Base-by-base conservation (phyloP, 1,140 invertebrate species). In the Psilanteris sp. region DNA sequence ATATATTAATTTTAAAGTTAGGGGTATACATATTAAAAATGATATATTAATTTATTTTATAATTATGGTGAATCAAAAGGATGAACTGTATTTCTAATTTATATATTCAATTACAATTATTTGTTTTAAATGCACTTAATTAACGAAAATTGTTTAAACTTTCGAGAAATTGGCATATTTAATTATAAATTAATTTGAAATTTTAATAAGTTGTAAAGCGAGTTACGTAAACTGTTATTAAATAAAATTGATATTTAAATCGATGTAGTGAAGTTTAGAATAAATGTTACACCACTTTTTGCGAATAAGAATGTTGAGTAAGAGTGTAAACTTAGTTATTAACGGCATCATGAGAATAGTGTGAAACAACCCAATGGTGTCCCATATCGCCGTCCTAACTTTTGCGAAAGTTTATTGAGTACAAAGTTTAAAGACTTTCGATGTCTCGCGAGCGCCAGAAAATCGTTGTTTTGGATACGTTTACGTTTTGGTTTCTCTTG, bases 311-410 rank as follows among this genome's bases (percentile, higher is more conserved):
- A 14, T 44, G 55, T 13, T 11, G 39, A 32, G 48, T 34, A 59
- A 66, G 66, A 62, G 68, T 57, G 43, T 74, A 62, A 75, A 75
- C 61, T 67, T 67, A 31, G 62, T 62, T 75, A 67, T 62, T 67
- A 68, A 62, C 48, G 29, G 22, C 54, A 11, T 11, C 26, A 34
- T 41, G 68, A 66, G 59, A 66, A 66, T 32, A 24, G 57, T 7
- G 22, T 18, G 34, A 62, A 74, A 74, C 72, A 68, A 27, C 55
- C 72, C 72, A 68, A 68, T 50, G 62, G 72, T 75, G 72, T 68
- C 72, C 72, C 57, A 68, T 75, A 62, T 64, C 48, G 61, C 22
- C 55, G 55, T 61, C 57, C 24, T 24, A 68, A 75, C 55, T 75
- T 74, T 37, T 8, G 24, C 55, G 13, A 36, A 75, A 75, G 55